Base-by-base conservation (phyloP, 2,888 invertebrate species). In the Brachyopa scutellaris region DNA sequence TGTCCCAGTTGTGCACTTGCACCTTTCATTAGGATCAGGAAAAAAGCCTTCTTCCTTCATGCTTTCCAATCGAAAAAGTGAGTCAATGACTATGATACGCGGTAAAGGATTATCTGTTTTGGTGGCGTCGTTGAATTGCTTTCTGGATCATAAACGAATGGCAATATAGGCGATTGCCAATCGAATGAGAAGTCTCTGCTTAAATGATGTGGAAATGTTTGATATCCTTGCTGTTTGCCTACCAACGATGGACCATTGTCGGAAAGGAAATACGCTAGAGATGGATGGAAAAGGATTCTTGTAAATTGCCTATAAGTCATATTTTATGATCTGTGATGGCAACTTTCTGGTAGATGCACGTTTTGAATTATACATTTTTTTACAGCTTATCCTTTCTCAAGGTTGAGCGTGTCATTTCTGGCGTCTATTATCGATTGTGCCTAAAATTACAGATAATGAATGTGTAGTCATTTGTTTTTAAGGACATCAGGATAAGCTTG, bases 121-220 rank as follows among this genome's bases (percentile, higher is more conserved):
- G n/a, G n/a, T n/a, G n/a, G n/a, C n/a, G n/a, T n/a, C n/a, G n/a
- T n/a, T n/a, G n/a, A n/a, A 55, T 55, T 2, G 59, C 47, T 69
- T 29, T 17, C 29, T 29, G 69, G 36, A 49, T 45, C 69, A 49
- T 47, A 57, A 45, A 40, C 11, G 38, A 33, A 13, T 38, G 47
- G 42, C 61, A 61, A 72, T 62, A 29, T n/a, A n/a, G 72, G 15
- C 62, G 72, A 62, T 64, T 55, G 62, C 21, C 53, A 55, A 64
- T 62, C 62, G 33, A 21, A 55, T 64, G 45, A 47, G 45, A 55
- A 19, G 45, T 53, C 62, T 47, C 26, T 9, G 19, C 45, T 36
- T 29, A 73, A 64, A 64, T 64, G 62, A 55, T 73, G 73, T 64
- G 73, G 45, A 73, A 73, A 53, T 73, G 73, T 62, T 73, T 73